Percentiles rank a stretch among this genome's conserved stretches.
phyloP scores from a whole-genome alignment of 64 coral and sea anemone genomes.

The Cladopsammia gracilis region DNA sequence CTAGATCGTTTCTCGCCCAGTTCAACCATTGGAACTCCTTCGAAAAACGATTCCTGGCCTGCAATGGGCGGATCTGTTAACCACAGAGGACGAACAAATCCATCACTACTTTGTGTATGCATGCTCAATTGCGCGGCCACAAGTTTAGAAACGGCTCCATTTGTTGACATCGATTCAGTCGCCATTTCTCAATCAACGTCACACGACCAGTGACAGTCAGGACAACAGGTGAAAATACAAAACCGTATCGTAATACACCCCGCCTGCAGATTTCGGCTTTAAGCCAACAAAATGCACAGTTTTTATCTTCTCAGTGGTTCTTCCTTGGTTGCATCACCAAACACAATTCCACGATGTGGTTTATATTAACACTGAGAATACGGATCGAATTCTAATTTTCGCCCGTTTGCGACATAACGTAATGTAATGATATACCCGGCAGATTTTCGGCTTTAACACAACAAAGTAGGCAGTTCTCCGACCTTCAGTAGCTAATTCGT shows the following conservation, averaged over 20 bases:
- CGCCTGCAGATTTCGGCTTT: background rate
- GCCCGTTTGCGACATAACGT: no score
- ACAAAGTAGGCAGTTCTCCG: no score
- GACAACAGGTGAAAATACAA: constrained; percentile 12
- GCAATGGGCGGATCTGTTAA: constrained; percentile 35
- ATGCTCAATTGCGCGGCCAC: background rate
- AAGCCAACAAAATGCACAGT: background rate
- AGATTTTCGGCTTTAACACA: no score
- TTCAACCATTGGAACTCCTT: constrained; percentile 48
- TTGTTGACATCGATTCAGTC: background rate
- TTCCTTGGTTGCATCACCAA: background rate
- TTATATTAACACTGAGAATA: no score
- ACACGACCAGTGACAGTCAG: background rate
- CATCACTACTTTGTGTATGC: constrained; percentile 7
- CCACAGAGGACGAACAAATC: constrained; percentile 73
- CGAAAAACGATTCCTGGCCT: constrained; percentile 43
- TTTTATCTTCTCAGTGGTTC: background rate
- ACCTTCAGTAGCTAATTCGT: no score
- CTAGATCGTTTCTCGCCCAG: background rate
- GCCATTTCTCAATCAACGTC: background rate
- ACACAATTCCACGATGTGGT: no score
- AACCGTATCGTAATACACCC: background rate
- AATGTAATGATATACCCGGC: no score
- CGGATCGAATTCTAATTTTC: no score
- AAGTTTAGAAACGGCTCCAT: background rate